Evolutionary conservation across 2,113 vertebrate genomes (phyloP).

Genomic region (Solea solea): DNA sequence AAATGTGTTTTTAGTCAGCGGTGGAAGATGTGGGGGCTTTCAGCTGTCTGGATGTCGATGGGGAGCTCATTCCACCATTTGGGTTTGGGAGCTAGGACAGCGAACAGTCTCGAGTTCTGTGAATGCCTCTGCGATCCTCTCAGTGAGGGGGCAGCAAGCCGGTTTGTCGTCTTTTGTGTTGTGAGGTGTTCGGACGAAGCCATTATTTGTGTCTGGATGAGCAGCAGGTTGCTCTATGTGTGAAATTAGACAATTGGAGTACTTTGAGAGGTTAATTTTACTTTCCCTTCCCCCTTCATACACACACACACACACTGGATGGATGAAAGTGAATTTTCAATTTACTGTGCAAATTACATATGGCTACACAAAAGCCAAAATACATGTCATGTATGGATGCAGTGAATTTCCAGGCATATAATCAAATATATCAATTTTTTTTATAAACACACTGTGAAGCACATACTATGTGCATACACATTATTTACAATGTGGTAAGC

Average conservation of each 20-base stretch:
- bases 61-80: no score
- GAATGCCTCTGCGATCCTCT: no score
- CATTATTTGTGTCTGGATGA: conserved; percentile 76
- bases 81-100: no score
- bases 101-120: no score
- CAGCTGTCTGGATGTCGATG: no score
- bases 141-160: no score
- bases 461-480: background rate
- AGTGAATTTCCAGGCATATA: background rate
- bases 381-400: conserved; percentile 3
- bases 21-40: no score
- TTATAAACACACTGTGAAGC: background rate
- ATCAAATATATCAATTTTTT: conserved; percentile 18
- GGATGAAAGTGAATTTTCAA: conserved; percentile 3
- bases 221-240: conserved; percentile 71
- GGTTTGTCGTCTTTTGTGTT: no score
- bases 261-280: conserved; percentile 57
- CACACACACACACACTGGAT: background rate
- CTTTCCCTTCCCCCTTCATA: conserved; percentile 10
- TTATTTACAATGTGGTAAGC: background rate
- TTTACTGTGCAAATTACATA: conserved; percentile 28
- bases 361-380: conserved; percentile 14
- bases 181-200: conserved; percentile 72
- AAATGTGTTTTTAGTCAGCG: no score
- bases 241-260: conserved; percentile 76